Evolutionary conservation across 2,797 vertebrate genomes (phyloP).

Genomic region (Sebastes oblongus): DNA sequence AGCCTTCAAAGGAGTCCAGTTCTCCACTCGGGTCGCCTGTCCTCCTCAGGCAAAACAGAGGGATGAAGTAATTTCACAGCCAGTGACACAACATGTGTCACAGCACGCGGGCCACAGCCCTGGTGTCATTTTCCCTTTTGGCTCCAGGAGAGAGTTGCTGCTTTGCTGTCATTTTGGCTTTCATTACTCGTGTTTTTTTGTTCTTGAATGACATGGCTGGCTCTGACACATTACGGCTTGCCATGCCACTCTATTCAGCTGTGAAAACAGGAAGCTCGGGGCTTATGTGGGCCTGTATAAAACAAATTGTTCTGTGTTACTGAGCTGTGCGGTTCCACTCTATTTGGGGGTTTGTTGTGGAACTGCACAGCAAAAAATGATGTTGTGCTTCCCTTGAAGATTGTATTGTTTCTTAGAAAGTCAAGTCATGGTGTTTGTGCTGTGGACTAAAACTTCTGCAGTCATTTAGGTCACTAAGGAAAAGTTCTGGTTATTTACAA

Average conservation of each 20-base stretch:
- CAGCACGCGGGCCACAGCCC: constrained; percentile 7
- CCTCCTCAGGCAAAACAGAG: constrained; percentile 39
- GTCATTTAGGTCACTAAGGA: background rate
- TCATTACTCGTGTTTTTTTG: constrained; percentile 32
- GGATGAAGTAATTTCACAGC: constrained; percentile 55
- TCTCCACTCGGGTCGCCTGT: constrained; percentile 12
- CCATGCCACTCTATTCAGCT: constrained; percentile 16
- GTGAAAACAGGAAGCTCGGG: constrained; percentile 27
- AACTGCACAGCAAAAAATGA: constrained; percentile 4
- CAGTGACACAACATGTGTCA: constrained; percentile 41
- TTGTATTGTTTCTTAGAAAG: background rate
- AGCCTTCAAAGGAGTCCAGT: constrained; percentile 47
- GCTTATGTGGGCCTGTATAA: constrained; percentile 6
- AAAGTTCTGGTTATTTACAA: background rate
- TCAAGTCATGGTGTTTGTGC: background rate
- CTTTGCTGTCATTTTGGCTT: constrained; percentile 45
- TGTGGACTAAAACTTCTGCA: background rate
- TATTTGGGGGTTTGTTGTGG: constrained; percentile 4
- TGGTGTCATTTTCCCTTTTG: constrained; percentile 31
- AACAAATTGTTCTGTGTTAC: constrained; percentile 24
- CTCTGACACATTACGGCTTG: constrained; percentile 21
- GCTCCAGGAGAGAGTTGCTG: constrained; percentile 18
- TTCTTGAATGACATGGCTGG: constrained; percentile 39
- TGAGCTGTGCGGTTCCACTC: background rate
- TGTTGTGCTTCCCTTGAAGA: background rate